phyloP scores from a whole-genome alignment of 2,113 vertebrate species.

The Arvicanthis niloticus region DNA sequence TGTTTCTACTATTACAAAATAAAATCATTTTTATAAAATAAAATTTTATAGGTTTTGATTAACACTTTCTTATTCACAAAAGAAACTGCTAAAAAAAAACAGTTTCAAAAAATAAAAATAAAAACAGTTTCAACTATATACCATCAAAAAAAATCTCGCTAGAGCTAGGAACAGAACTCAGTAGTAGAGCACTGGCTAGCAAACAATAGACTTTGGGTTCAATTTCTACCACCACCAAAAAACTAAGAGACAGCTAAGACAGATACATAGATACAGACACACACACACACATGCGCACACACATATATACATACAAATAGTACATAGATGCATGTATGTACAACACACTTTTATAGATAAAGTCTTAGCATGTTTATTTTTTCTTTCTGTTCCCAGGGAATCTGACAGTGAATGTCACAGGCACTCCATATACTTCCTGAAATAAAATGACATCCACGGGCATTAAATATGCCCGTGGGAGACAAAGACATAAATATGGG shows the following conservation, averaged over 20 bases:
- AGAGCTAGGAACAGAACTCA: background rate
- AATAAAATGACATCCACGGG: conserved; percentile 7
- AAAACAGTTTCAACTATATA: conserved; percentile 44
- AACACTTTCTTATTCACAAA: conserved; percentile 42
- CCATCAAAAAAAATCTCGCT: conserved; percentile 31
- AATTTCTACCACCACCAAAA: background rate
- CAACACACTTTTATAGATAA: background rate
- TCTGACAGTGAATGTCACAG: background rate
- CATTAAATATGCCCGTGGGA: no score
- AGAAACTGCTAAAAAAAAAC: conserved; percentile 12
- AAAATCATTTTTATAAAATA: background rate
- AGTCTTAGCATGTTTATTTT: conserved; percentile 7
- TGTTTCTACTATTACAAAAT: conserved; percentile 35
- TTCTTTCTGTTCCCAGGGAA: conserved; percentile 21
- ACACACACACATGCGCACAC: no score
- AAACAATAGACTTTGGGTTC: background rate
- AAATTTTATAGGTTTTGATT: conserved; percentile 44
- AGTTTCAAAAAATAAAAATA: no score
- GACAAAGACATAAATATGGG: background rate
- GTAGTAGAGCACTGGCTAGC: background rate
- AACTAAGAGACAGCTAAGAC: background rate
- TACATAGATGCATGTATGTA: background rate
- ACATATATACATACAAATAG: background rate
- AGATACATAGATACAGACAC: background rate
- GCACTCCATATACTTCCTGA: background rate